Evolutionary conservation across 2,797 vertebrate genomes (phyloP).

Genomic region (Propithecus deckenii): DNA sequence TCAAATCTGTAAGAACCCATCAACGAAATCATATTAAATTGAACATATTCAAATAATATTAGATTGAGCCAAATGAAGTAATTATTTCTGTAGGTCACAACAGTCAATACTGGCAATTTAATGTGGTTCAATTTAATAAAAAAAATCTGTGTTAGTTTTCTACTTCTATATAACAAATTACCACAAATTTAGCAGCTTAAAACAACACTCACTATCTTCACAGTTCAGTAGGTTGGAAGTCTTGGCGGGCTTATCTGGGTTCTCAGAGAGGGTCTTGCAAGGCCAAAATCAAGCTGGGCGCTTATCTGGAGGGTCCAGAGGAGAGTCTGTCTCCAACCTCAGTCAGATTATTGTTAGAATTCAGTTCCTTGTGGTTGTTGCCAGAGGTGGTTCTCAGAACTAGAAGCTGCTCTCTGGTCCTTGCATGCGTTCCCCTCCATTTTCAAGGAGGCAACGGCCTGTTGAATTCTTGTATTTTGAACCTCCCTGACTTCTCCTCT

Average conservation of each 20-base stretch:
- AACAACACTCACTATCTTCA: not conserved
- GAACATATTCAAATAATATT: not conserved
- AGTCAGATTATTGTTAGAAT: not conserved
- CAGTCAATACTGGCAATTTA: not conserved
- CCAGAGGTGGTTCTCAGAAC: not conserved
- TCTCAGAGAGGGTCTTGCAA: not conserved
- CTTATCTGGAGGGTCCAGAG: not conserved
- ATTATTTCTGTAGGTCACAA: slow-evolving; percentile 6
- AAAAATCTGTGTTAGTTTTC: not conserved
- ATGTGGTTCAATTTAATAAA: not conserved
- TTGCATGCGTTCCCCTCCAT: not conserved
- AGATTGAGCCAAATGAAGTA: slow-evolving; percentile 23
- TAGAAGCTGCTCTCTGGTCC: not conserved
- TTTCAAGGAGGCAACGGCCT: not conserved
- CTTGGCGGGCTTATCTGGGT: not conserved
- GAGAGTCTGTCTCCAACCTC: not conserved
- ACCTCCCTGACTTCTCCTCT: not conserved
- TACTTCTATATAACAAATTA: not conserved
- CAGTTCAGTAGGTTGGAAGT: not conserved
- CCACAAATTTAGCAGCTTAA: not conserved
- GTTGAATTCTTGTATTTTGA: not conserved
- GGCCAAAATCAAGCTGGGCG: not conserved
- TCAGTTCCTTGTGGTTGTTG: not conserved
- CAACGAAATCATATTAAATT: not conserved
- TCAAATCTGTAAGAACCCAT: not conserved